Conservation (phyloP, 2,797 vertebrate genomes). For the Spheniscus humboldti region DNA sequence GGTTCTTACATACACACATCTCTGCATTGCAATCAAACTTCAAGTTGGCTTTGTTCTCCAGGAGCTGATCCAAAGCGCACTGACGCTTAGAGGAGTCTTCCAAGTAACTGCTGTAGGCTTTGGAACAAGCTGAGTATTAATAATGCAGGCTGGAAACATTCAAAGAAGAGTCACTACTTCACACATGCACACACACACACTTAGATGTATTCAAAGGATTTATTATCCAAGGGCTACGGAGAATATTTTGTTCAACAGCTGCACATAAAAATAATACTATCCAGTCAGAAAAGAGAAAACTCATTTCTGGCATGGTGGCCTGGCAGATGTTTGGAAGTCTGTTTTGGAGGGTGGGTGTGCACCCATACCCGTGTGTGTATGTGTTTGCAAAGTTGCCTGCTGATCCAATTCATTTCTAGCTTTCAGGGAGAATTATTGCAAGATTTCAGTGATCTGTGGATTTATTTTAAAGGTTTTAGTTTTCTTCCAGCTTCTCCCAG, state of each 20-base stretch:
- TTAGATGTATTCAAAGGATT: neutral
- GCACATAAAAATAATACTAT: slow-evolving; percentile 22
- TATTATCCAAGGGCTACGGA: neutral
- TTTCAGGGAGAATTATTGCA: neutral
- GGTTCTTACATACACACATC: neutral
- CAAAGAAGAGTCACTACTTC: slow-evolving; percentile 5
- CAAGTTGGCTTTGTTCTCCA: slow-evolving; percentile 2
- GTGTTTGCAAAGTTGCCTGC: neutral
- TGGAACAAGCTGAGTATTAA: neutral
- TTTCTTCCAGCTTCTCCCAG: slow-evolving; percentile 21
- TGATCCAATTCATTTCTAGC: neutral
- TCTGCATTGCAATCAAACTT: neutral
- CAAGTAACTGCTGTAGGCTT: slow-evolving; percentile 46
- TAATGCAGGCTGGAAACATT: neutral
- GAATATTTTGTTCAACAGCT: neutral
- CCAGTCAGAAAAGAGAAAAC: neutral
- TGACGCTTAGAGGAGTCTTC: neutral
- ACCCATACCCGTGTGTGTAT: neutral
- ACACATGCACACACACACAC: neutral
- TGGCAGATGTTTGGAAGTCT: slow-evolving; percentile 1
- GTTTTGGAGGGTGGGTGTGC: neutral
- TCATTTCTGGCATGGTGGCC: neutral
- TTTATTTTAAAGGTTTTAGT: slow-evolving; percentile 3
- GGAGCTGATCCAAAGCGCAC: neutral
- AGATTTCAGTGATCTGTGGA: neutral